Base-by-base conservation (phyloP, 2,888 invertebrate genomes). In the Slavum lentiscoides region DNA sequence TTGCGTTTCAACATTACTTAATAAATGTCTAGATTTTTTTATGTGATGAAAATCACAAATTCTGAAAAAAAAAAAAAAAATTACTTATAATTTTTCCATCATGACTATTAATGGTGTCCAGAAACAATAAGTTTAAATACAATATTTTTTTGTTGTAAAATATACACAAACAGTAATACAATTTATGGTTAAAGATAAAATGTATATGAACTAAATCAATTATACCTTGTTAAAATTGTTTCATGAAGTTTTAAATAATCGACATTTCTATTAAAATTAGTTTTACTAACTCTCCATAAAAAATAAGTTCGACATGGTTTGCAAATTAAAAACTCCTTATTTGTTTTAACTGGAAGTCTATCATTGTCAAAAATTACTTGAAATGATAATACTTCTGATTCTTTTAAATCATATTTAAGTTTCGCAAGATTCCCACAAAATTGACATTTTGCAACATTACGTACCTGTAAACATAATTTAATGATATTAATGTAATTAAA, bases 241-340 rank as follows among this genome's bases (percentile, higher is more conserved):
- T 5, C 9, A 15, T 23, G 21, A 21, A 21, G 67, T 15, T 67
- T 15, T 0, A 11, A 15, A 23, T 23, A 23, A 23, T 61, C 13
- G 3, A 8, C 23, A 21, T 21, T 21, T 23, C 3, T 61, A 23
- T 23, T 21, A 2, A 13, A 13, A 23, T 3, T 23, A 13, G 0
- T 13, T 69, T 30, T 30, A 69, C 43, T 1, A 23, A 13, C 30
- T 69, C 30, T 55, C n/a, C 39, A 86, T 82, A 92, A 90, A 84
- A 92, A 91, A 87, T 92, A 94, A 86, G 93, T 92, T 82, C 93
- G 91, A 85, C 94, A 95, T 39, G 92, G 87, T 87, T 94, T 94
- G 87, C 95, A 95, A 66, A 94, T 91, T 74, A 93, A 92, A 0
- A 92, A 91, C 82, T 92, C 91, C 84, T 91, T 90, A 2, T 87